Conservation (phyloP, 2,888 invertebrate genomes). For the Philopedon plagiatum region DNA sequence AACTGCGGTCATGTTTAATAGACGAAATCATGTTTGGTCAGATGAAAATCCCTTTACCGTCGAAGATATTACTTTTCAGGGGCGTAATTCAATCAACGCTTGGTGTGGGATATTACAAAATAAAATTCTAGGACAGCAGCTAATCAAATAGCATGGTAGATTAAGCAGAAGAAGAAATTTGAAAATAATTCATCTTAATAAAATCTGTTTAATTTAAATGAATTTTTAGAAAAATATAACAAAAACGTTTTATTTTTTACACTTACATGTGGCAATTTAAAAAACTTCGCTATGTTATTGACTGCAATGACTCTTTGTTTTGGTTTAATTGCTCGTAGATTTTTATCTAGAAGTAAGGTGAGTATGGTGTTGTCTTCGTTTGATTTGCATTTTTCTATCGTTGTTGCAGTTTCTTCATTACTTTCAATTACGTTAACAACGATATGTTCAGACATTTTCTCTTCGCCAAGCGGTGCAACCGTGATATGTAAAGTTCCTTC, state of each 20-base stretch:
- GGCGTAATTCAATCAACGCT: too few relatives aligned
- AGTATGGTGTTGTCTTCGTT: constrained; percentile 70
- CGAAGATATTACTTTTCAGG: too few relatives aligned
- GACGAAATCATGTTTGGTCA: too few relatives aligned
- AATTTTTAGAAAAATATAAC: not conserved
- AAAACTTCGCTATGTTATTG: constrained; percentile 80
- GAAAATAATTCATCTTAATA: too few relatives aligned
- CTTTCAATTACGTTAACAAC: constrained; percentile 70
- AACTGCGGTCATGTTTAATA: too few relatives aligned
- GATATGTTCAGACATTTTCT: constrained; percentile 76
- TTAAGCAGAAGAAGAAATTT: too few relatives aligned
- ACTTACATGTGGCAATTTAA: constrained; percentile 78
- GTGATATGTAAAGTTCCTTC: constrained; percentile 77
- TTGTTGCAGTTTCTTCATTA: constrained; percentile 68
- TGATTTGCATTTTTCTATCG: constrained; percentile 58
- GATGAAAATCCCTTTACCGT: too few relatives aligned
- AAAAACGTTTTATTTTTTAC: not conserved
- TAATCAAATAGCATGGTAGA: too few relatives aligned
- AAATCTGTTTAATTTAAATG: too few relatives aligned
- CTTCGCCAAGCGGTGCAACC: constrained; percentile 71
- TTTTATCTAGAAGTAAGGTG: constrained; percentile 78
- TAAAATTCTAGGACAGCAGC: too few relatives aligned
- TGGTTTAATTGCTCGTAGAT: constrained; percentile 76
- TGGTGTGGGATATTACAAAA: too few relatives aligned
- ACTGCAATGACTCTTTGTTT: constrained; percentile 77